Evolutionary conservation across 2,113 vertebrate species (phyloP), one percentile per base, ranked within the genome.

Genomic region (Saguinus imperator): DNA sequence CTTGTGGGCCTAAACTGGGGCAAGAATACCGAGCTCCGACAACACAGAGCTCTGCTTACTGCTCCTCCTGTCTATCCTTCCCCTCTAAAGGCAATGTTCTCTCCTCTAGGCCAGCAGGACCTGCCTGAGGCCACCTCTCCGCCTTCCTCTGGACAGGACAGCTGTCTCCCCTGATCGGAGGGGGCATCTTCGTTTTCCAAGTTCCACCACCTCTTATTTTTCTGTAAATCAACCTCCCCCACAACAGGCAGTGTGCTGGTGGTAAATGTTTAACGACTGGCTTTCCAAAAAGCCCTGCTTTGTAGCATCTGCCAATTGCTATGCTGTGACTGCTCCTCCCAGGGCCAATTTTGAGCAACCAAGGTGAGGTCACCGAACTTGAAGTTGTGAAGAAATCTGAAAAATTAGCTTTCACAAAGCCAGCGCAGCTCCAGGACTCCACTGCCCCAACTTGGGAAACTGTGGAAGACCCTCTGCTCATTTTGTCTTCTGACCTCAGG

Each of bases 21-120:
- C 20, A 17, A 68, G 94, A 45, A 80, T 50, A 35, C 37, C 57
- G 48, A 76, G 37, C 86, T 17, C 4, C 8, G 87, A 12, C 2
- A 1, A 11, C 23, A 23, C 0, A 0, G 0, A 40, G 8, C 35
- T 70, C 61, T 20, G 23, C 45, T 35, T 16, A 0, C 16, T 8
- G 7, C 18, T n/a, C 11, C 29, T 48, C 68, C 29, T 37, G 55
- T n/a, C 25, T 0, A 8, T 8, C 21, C 35, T 27, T 12, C 21
- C 23, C 32, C 35, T 29, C 61, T 84, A 40, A 17, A 3, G 25
- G 10, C 43, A 12, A 18, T 20, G 40, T 8, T 2, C 45, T 57
- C 32, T 45, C 43, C 43, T 73, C 9, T n/a, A 18, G 45, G 61
- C 11, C 43, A 43, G 68, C 70, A 75, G 79, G 17, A 45, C 20